Base-by-base conservation (phyloP, 2,113 vertebrate genomes). In the Lagopus muta region DNA sequence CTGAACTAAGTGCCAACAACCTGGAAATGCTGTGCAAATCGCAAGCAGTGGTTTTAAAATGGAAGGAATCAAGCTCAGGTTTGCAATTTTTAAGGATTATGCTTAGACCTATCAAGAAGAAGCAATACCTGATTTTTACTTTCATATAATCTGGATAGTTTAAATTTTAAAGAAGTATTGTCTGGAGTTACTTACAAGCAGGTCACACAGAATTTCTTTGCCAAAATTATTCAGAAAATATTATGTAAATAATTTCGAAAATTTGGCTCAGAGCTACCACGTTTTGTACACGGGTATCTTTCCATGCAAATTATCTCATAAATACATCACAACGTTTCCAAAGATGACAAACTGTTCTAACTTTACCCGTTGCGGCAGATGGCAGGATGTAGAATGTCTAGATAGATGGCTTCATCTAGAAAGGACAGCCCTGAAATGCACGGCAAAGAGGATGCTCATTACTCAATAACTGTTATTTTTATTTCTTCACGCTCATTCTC, bases 311-410 rank as follows among this genome's bases (percentile, higher is more conserved):
- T 92, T 5, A 21, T 22, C 55, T 61, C 11, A 0, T 76, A 93
- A 96, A 90, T 60, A 80, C 42, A 4, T 77, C 65, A 24, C 32
- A 13, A 10, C 64, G 69, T 86, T 92, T 93, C 72, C 85, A 93
- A 95, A 93, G 55, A 92, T 81, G 86, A 52, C 88, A 93, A 77
- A 94, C 72, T 88, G 76, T 83, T 95, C 92, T 74, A 64, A 74
- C 86, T 72, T 84, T 5, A 71, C 67, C 61, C 88, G 76, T 2
- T 83, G 88, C 71, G 76, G 73, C 90, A 96, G 88, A 93, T 88
- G 93, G 96, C 45, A 70, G 71, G 71, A 89, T 28, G 42, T 67
- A 88, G 65, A 76, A 67, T 67, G 47, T 67, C 90, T 88, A 69
- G 79, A 91, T 67, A 47, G 14, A 61, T 28, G 17, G 72, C 12